Percentiles rank a stretch among this genome's conserved stretches.
Evolutionary conservation across 2,113 vertebrate species (phyloP).

Genomic region (Paratilapia polleni): DNA sequence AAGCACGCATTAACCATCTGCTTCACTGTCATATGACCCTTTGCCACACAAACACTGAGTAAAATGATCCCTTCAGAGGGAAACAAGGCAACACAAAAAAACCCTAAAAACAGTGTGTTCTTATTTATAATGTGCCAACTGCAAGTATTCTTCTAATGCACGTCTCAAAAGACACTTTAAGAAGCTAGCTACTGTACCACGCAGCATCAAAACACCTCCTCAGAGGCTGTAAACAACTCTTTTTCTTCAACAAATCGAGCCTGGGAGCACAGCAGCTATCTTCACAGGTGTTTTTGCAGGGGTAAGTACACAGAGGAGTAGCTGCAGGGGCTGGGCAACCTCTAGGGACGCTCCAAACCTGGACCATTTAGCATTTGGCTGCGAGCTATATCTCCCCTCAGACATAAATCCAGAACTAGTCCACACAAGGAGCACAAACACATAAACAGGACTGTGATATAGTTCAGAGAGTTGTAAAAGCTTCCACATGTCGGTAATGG

Average conservation of each 20-base stretch:
- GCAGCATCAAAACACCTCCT: conserved; percentile 21
- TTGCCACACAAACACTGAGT: not conserved
- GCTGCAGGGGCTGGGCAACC: conserved; percentile 21
- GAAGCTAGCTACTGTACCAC: conserved; percentile 33
- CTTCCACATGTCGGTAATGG: not conserved
- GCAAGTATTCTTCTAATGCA: not conserved
- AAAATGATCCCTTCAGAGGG: not conserved
- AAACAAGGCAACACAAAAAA: not conserved
- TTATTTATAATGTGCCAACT: conserved; percentile 22
- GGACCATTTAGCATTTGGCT: conserved; percentile 29
- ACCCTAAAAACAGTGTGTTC: conserved; percentile 19
- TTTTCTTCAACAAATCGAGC: conserved; percentile 3
- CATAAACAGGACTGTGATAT: not conserved
- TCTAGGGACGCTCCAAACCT: conserved; percentile 22
- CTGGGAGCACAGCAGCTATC: conserved; percentile 24
- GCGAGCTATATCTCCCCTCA: not conserved
- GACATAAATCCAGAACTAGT: conserved; percentile 3
- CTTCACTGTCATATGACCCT: not conserved
- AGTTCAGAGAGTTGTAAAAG: not conserved
- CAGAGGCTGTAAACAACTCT: conserved; percentile 28
- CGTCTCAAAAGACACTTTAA: conserved; percentile 17
- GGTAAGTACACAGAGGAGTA: conserved; percentile 27
- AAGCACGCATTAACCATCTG: conserved; percentile 11
- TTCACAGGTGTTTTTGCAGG: conserved; percentile 15
- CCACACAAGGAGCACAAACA: conserved; percentile 1